These are phyloP conservation scores for Podarcis lilfordi DNA, from an alignment of 2,797 vertebrate species.

Conservation along the genomic window DNA sequence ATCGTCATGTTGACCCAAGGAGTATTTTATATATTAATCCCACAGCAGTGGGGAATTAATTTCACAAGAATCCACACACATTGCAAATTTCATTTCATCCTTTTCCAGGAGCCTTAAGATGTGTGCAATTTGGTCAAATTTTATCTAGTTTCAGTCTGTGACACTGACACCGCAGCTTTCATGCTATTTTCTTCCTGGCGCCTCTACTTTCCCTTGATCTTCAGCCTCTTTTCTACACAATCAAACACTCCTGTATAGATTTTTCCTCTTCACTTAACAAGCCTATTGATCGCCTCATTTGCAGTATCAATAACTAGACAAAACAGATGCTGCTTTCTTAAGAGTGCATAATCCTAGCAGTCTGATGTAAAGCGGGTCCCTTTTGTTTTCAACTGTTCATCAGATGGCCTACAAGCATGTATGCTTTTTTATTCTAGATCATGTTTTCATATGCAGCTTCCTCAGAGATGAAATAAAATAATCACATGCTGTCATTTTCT, in stretches of 20 bases:
- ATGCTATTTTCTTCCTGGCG: conserved; percentile 1
- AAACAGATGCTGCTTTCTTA: not conserved
- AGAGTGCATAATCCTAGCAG: not conserved
- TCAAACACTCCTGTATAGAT: not conserved
- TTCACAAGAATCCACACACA: conserved; percentile 6
- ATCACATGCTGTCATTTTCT: not conserved
- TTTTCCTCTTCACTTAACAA: not conserved
- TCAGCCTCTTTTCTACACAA: not conserved
- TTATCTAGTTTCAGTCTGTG: not conserved
- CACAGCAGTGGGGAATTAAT: conserved; percentile 15
- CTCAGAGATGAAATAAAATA: not conserved
- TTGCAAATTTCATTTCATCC: conserved; percentile 10
- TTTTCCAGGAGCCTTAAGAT: not conserved
- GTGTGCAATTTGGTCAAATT: conserved; percentile 6
- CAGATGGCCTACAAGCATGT: not conserved
- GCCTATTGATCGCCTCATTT: conserved; percentile 3
- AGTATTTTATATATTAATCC: not conserved
- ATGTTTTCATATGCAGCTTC: not conserved
- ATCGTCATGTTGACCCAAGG: not conserved
- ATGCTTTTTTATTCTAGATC: not conserved
- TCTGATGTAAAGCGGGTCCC: not conserved
- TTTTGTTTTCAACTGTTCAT: not conserved
- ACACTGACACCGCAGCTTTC: not conserved
- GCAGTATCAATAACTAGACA: not conserved
- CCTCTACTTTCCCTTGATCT: not conserved